phyloP scores from a whole-genome alignment of 1,140 invertebrate genomes.

The Antheraea mylitta region DNA sequence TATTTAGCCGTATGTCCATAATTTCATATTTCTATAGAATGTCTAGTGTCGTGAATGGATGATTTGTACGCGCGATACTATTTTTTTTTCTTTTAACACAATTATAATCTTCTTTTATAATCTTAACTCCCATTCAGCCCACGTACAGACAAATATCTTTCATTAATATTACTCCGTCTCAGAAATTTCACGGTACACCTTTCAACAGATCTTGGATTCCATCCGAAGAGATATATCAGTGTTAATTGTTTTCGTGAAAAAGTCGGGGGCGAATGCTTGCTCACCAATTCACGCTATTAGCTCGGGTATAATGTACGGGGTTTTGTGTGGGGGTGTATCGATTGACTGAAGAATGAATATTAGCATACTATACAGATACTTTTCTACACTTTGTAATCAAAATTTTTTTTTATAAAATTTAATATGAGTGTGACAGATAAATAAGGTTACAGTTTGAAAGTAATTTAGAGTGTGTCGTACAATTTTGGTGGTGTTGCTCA shows the following conservation, averaged over 20 bases:
- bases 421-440: no score
- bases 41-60: no score
- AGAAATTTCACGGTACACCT: neutral
- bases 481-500: no score
- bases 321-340: conserved; percentile 19
- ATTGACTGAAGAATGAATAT: neutral
- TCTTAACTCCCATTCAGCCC: neutral
- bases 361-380: neutral
- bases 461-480: no score
- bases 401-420: no score
- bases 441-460: no score
- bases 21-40: no score
- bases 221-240: neutral
- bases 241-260: conserved; percentile 10
- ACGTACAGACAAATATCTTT: neutral
- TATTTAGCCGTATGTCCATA: no score
- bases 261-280: conserved; percentile 25
- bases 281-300: conserved; percentile 29
- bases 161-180: neutral
- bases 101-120: neutral
- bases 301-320: conserved; percentile 12
- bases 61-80: no score
- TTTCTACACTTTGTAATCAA: no score
- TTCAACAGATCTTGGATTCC: neutral
- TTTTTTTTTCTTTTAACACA: neutral